phyloP scores from a whole-genome alignment of 2,888 invertebrate genomes.

The Elmis aenea region DNA sequence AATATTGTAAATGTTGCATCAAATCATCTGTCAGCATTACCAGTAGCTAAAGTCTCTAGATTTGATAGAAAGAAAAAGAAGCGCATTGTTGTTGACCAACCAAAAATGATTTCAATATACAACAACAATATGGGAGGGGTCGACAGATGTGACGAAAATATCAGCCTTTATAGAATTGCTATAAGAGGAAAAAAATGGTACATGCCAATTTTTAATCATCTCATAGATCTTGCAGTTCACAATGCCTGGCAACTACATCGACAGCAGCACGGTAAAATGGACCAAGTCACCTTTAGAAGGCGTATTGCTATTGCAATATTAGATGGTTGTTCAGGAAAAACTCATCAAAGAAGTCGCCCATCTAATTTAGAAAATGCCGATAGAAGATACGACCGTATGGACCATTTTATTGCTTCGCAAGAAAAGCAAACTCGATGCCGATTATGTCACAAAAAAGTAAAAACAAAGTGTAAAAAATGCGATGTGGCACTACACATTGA shows the following conservation, averaged over 20 bases:
- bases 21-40: constrained; percentile 6
- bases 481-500: constrained; percentile 1
- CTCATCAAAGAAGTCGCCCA: not conserved
- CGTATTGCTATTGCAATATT: not conserved
- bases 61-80: constrained; percentile 8
- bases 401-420: not conserved
- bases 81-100: no score
- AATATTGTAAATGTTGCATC: constrained; percentile 6
- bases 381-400: not conserved
- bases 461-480: constrained; percentile 2
- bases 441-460: constrained; percentile 1
- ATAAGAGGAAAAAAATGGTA: constrained; percentile 4
- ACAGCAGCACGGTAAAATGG: not conserved
- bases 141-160: constrained; percentile 1
- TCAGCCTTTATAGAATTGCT: not conserved
- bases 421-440: constrained; percentile 1
- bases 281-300: constrained; percentile 2
- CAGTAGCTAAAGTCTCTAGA: constrained; percentile 6
- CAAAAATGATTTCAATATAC: no score
- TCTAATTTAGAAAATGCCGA: constrained; percentile 1
- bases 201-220: not conserved
- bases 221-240: not conserved
- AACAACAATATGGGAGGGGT: constrained; percentile 3
- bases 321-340: not conserved
- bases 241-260: constrained; percentile 6